Evolutionary conservation across 2,113 vertebrate species (phyloP), one percentile per base, ranked within the genome.

Genomic region (Tympanuchus pallidicinctus): DNA sequence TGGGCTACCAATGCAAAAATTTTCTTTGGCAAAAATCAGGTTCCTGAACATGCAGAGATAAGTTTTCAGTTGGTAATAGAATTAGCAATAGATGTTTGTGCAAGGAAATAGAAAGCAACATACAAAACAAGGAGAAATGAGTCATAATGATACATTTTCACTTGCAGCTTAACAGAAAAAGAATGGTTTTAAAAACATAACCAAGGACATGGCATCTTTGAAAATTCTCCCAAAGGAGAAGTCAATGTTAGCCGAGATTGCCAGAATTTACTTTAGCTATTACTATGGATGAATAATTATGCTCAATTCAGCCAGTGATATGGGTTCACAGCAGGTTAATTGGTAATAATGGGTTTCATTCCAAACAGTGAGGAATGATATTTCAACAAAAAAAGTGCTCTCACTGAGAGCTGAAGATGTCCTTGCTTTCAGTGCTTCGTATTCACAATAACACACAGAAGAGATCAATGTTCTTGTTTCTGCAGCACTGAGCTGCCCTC

Each of bases 251-350:
- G 67, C 90, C 4, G 71, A 97, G 97, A 97, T 92, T 36, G 93
- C 91, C 91, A 96, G 97, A 97, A 97, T 98, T 97, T 97, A 98
- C 98, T 98, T 98, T 98, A 97, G 97, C 97, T 97, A 97, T 98
- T 98, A 98, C 97, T 98, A 97, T 97, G 98, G 97, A 97, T 98
- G 98, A 98, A 97, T 98, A 98, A 98, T 98, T 98, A 98, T 97
- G 97, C 97, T 97, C 97, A 96, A 97, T 98, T 98, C 97, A 97
- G 97, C 95, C 94, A 98, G 97, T 97, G 97, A 98, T 97, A 91
- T 88, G 97, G 96, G 98, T 98, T 98, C 98, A 97, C 90, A 77
- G 94, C 97, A 98, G 98, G 98, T 98, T 98, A 98, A 99, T 98
- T 98, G 97, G 97, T 97, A 98, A 97, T 98, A 98, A 97, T 98